phyloP scores from a whole-genome alignment of 1,140 invertebrate species.

The Papilio polytes region DNA sequence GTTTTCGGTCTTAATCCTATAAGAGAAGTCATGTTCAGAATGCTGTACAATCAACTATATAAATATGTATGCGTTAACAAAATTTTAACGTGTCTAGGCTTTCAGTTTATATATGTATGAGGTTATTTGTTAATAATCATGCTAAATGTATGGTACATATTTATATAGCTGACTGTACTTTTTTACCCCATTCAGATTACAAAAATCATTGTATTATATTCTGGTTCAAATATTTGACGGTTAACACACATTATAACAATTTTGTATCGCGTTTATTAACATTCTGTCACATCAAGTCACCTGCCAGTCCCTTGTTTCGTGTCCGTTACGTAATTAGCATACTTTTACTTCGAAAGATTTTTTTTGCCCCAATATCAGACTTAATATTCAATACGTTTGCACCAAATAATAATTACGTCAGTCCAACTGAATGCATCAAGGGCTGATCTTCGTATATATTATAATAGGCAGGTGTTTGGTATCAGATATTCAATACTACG shows the following conservation, averaged over 20 bases:
- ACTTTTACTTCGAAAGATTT: constrained; percentile 67
- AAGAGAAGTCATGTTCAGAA: too few relatives aligned
- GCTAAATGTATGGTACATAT: too few relatives aligned
- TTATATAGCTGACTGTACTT: neutral
- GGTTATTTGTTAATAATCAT: too few relatives aligned
- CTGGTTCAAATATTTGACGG: constrained; percentile 30
- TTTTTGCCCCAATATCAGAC: constrained; percentile 61
- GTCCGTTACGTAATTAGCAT: constrained; percentile 75
- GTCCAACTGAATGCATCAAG: constrained; percentile 70
- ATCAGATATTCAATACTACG: neutral
- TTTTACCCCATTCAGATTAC: neutral
- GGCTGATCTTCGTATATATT: constrained; percentile 69
- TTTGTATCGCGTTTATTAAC: constrained; percentile 59
- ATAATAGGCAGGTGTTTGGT: constrained; percentile 69
- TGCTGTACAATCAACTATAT: too few relatives aligned
- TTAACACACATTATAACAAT: constrained; percentile 46
- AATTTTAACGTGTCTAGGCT: too few relatives aligned
- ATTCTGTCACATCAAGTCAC: constrained; percentile 65
- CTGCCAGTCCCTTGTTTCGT: constrained; percentile 55
- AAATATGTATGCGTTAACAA: too few relatives aligned
- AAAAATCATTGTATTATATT: constrained; percentile 24
- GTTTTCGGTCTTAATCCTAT: too few relatives aligned
- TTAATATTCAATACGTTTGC: constrained; percentile 77
- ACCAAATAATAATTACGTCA: constrained; percentile 76
- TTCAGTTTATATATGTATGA: too few relatives aligned